These are phyloP conservation scores for Semnornis frantzii DNA, from an alignment of 2,113 vertebrate genomes.

Conservation along the genomic window DNA sequence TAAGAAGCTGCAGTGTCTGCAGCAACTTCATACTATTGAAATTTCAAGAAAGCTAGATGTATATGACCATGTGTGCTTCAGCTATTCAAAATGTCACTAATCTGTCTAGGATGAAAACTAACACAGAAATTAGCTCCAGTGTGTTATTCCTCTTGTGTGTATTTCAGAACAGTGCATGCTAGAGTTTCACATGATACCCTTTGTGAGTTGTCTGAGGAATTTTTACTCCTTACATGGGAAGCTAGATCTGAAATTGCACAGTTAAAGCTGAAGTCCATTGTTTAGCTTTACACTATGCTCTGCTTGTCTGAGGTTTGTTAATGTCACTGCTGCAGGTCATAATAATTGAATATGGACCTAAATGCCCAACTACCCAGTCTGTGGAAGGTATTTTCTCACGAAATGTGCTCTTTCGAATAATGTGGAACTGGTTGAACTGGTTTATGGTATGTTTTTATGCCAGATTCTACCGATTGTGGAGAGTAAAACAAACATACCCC, in stretches of 20 bases:
- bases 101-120: background rate
- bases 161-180: background rate
- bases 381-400: background rate
- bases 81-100: background rate
- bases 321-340: background rate
- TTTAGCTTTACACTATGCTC: background rate
- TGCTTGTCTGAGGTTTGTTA: background rate
- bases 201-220: background rate
- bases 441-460: background rate
- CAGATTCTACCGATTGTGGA: background rate
- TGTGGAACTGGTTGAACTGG: background rate
- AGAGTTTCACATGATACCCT: background rate
- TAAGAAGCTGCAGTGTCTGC: background rate
- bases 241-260: background rate
- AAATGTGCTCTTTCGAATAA: background rate
- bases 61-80: background rate
- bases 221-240: background rate
- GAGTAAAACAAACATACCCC: background rate
- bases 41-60: background rate
- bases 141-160: background rate
- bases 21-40: background rate
- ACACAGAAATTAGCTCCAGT: slow-evolving; percentile 9
- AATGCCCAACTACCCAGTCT: background rate
- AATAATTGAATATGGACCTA: background rate
- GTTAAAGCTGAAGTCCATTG: background rate